Evolutionary conservation across 1,140 invertebrate genomes (phyloP).

Genomic region (Bombus consobrinus): DNA sequence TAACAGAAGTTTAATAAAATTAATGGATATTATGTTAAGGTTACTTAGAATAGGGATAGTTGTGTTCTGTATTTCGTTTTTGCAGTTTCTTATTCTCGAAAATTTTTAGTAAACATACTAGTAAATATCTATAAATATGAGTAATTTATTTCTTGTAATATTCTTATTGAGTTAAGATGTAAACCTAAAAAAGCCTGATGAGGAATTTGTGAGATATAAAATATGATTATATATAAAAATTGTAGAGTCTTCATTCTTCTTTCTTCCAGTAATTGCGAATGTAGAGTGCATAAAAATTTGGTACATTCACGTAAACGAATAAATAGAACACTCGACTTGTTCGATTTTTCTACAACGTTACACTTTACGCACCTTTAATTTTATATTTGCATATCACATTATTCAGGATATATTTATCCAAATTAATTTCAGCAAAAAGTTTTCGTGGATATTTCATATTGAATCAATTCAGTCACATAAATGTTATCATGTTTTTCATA

Average conservation of each 20-base stretch:
- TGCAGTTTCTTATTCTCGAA: background rate
- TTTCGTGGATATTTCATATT: background rate
- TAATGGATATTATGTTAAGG: background rate
- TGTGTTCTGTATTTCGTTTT: background rate
- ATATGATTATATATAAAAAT: background rate
- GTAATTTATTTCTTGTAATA: background rate
- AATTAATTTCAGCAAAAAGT: background rate
- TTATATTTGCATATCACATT: background rate
- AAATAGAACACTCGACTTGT: background rate
- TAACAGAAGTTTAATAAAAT: constrained; percentile 3
- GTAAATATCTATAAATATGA: background rate
- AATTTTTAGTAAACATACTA: background rate
- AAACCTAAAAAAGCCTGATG: background rate
- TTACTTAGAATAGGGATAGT: constrained; percentile 3
- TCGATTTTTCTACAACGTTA: background rate
- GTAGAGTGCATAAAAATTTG: constrained; percentile 31
- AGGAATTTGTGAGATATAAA: background rate
- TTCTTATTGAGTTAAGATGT: background rate
- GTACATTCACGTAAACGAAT: background rate
- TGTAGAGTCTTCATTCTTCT: background rate
- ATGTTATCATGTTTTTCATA: constrained; percentile 18
- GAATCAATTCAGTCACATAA: constrained; percentile 11
- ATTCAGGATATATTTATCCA: background rate
- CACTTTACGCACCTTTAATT: background rate
- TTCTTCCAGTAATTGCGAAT: background rate